Conservation (phyloP, 2,113 vertebrate genomes). For the Channa maculata region DNA sequence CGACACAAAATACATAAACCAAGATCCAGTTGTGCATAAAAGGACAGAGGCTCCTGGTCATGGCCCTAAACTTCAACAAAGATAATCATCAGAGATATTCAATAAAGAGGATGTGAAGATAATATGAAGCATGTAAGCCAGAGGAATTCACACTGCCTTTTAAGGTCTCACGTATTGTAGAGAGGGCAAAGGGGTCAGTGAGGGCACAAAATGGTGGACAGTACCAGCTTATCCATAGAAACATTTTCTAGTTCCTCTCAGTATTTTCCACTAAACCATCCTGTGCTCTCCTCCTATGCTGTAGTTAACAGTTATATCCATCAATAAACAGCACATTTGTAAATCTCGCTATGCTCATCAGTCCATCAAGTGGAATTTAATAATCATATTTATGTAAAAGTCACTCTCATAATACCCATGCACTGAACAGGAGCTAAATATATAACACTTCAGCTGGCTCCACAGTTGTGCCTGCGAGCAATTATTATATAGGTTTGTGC, state of each 20-base stretch:
- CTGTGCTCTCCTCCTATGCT: slow-evolving; percentile 37
- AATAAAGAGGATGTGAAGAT: slow-evolving; percentile 72
- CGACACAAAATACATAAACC: slow-evolving; percentile 59
- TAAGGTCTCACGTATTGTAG: slow-evolving; percentile 62
- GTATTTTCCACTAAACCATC: slow-evolving; percentile 61
- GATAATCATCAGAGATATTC: slow-evolving; percentile 76
- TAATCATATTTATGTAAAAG: slow-evolving; percentile 73
- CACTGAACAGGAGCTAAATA: slow-evolving; percentile 68
- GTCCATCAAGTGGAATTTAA: slow-evolving; percentile 70
- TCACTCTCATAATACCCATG: slow-evolving; percentile 58
- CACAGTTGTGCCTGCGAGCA: slow-evolving; percentile 75
- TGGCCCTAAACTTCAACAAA: slow-evolving; percentile 63
- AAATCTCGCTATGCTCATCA: slow-evolving; percentile 65
- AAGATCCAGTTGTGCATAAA: slow-evolving; percentile 74
- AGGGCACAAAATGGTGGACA: slow-evolving; percentile 56
- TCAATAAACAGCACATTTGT: slow-evolving; percentile 56
- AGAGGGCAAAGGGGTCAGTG: slow-evolving; percentile 39
- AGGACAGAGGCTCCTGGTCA: slow-evolving; percentile 66
- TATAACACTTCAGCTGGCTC: slow-evolving; percentile 54
- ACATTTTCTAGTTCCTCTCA: slow-evolving; percentile 40
- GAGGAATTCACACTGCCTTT: slow-evolving; percentile 72
- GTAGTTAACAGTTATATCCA: slow-evolving; percentile 35
- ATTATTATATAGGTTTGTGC: slow-evolving; percentile 76
- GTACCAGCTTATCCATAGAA: slow-evolving; percentile 35
- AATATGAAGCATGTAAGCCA: slow-evolving; percentile 66